Evolutionary conservation across 2,888 invertebrate species (phyloP).

Genomic region (Elegia similella): DNA sequence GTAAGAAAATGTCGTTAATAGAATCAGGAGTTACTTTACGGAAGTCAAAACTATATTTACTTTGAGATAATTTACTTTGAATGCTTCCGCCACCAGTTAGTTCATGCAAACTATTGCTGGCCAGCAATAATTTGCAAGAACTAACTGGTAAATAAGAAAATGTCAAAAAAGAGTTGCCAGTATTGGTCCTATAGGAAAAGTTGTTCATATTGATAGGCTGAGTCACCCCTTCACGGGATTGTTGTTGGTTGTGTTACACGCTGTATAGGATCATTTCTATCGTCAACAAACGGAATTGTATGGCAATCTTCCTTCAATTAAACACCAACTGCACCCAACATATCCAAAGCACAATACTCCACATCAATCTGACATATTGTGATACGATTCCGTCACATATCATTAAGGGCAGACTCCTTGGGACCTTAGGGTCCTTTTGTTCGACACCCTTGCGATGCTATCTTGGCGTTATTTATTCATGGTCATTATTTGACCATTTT

Average conservation of each 20-base stretch:
- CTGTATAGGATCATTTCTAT: background rate
- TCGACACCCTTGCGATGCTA: slow-evolving; percentile 50
- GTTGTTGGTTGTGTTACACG: no score
- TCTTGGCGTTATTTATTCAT: slow-evolving; percentile 77
- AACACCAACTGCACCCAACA: slow-evolving; percentile 6
- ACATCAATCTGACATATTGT: slow-evolving; percentile 65
- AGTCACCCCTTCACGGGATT: no score
- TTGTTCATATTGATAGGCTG: no score
- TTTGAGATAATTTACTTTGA: no score
- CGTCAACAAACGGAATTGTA: background rate
- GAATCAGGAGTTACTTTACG: no score
- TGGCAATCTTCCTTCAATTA: slow-evolving; percentile 11
- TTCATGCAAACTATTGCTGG: no score
- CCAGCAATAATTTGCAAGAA: no score
- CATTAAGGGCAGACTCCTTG: slow-evolving; percentile 67
- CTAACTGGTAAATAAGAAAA: no score
- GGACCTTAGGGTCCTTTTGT: slow-evolving; percentile 62
- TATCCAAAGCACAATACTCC: slow-evolving; percentile 22
- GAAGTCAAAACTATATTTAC: no score
- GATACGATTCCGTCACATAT: slow-evolving; percentile 72
- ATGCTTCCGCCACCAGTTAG: no score
- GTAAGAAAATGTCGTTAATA: background rate
- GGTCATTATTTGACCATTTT: slow-evolving; percentile 82
- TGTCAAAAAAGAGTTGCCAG: no score
- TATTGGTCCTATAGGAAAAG: no score